phyloP scores from a whole-genome alignment of 1,140 invertebrate genomes.

The Colletes gigas region DNA sequence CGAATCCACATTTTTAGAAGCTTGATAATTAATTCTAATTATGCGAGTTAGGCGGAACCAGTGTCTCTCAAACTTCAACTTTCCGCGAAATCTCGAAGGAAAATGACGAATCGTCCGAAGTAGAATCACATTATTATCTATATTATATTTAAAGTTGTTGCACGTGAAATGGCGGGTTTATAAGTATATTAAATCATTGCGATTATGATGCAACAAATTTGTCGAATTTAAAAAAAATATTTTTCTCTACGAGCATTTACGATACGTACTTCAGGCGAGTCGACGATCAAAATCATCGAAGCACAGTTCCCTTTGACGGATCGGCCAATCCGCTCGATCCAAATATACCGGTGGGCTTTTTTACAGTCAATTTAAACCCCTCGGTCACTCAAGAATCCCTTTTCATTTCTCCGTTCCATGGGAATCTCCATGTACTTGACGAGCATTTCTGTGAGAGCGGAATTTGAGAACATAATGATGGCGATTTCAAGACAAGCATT shows the following conservation, averaged over 20 bases:
- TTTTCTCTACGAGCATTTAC: too few relatives aligned
- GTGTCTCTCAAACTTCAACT: too few relatives aligned
- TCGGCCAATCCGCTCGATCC: neutral
- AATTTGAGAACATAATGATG: constrained; percentile 26
- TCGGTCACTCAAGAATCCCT: neutral
- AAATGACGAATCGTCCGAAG: too few relatives aligned
- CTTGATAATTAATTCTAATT: neutral
- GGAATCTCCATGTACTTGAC: neutral
- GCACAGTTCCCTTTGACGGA: neutral
- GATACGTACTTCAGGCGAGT: too few relatives aligned
- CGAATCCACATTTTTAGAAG: neutral
- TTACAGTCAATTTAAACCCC: neutral
- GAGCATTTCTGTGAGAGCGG: constrained; percentile 3
- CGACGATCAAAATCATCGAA: neutral
- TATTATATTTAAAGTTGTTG: too few relatives aligned
- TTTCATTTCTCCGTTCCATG: neutral
- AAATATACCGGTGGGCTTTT: neutral
- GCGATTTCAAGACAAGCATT: constrained; percentile 13
- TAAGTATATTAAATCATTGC: too few relatives aligned
- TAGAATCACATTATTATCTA: too few relatives aligned
- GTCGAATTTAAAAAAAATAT: too few relatives aligned
- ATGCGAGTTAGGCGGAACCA: too few relatives aligned
- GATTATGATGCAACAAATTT: neutral
- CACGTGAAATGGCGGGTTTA: too few relatives aligned
- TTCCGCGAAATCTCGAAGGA: too few relatives aligned